These are phyloP conservation scores for Drepanosiphum platanoidis DNA, from an alignment of 2,888 invertebrate genomes.

Conservation along the genomic window DNA sequence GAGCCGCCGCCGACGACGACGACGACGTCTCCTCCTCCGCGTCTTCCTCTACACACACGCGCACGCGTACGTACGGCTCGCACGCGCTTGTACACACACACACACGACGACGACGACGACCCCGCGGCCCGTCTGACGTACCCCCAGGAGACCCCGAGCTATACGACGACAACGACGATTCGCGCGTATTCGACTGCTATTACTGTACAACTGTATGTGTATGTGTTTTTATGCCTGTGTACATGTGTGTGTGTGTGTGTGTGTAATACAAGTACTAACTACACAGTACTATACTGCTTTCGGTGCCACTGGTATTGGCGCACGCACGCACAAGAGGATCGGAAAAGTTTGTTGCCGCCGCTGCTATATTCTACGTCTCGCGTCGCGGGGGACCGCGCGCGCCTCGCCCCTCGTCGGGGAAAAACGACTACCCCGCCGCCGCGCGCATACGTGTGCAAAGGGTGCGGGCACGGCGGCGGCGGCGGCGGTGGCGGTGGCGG, in stretches of 20 bases:
- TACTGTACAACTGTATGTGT: background rate
- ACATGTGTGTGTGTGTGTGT: background rate
- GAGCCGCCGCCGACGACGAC: background rate
- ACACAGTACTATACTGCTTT: background rate
- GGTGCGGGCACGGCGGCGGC: slow-evolving; percentile 2
- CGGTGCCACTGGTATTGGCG: background rate
- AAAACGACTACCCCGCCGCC: slow-evolving; percentile 5
- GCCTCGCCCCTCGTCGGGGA: slow-evolving; percentile 27
- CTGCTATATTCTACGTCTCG: background rate
- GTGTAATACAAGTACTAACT: background rate
- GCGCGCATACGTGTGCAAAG: background rate
- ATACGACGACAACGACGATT: slow-evolving; percentile 10
- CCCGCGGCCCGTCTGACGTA: slow-evolving; percentile 1
- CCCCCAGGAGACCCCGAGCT: slow-evolving; percentile 21
- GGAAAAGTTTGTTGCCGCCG: slow-evolving; percentile 47
- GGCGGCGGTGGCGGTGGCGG: too few relatives aligned
- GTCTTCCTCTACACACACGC: too few relatives aligned
- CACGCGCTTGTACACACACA: background rate
- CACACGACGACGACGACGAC: background rate
- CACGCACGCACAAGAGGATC: background rate
- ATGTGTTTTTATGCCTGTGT: too few relatives aligned
- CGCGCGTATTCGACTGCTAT: background rate
- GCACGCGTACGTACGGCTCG: too few relatives aligned
- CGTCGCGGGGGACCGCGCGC: background rate
- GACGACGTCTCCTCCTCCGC: background rate